A percentile compares a stretch with the other conserved stretches of the same genome.
Evolutionary conservation across 2,888 invertebrate genomes (phyloP).

Genomic region (Notodromas monacha): DNA sequence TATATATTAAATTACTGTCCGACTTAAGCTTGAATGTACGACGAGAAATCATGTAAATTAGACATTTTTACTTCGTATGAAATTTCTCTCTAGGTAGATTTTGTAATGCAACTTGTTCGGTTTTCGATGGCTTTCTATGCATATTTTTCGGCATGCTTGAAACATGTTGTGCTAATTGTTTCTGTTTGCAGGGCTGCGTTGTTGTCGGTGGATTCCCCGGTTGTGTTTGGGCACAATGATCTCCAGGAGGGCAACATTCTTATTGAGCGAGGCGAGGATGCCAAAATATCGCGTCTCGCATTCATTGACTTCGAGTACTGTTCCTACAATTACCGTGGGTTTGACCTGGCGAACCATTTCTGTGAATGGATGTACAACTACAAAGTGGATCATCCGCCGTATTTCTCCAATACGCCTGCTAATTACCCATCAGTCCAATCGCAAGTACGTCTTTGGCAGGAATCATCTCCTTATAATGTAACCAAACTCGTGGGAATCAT

Average conservation of each 20-base stretch:
- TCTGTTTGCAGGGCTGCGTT: conserved; percentile 18
- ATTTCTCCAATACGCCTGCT: conserved; percentile 30
- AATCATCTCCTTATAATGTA: too few relatives aligned
- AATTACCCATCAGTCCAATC: conserved; percentile 43
- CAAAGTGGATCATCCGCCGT: conserved; percentile 37
- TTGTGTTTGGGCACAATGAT: conserved; percentile 79
- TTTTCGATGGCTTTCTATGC: too few relatives aligned
- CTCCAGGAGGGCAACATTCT: conserved; percentile 55
- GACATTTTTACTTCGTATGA: too few relatives aligned
- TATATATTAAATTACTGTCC: too few relatives aligned
- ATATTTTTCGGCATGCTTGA: too few relatives aligned
- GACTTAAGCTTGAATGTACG: too few relatives aligned
- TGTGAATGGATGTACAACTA: conserved; percentile 73
- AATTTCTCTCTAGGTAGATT: too few relatives aligned
- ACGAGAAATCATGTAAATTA: too few relatives aligned
- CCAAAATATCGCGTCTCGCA: conserved; percentile 20
- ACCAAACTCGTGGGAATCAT: too few relatives aligned
- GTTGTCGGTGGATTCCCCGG: conserved; percentile 29
- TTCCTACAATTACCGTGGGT: conserved; percentile 69
- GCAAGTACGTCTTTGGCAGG: conserved; percentile 27
- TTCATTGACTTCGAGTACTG: conserved; percentile 81
- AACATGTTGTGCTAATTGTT: conserved; percentile 8
- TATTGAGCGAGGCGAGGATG: not conserved
- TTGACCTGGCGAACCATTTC: conserved; percentile 80
- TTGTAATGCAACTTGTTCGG: too few relatives aligned